These are phyloP conservation scores for Dolomedes plantarius DNA, from an alignment of 2,888 invertebrate genomes.

Conservation along the genomic window DNA sequence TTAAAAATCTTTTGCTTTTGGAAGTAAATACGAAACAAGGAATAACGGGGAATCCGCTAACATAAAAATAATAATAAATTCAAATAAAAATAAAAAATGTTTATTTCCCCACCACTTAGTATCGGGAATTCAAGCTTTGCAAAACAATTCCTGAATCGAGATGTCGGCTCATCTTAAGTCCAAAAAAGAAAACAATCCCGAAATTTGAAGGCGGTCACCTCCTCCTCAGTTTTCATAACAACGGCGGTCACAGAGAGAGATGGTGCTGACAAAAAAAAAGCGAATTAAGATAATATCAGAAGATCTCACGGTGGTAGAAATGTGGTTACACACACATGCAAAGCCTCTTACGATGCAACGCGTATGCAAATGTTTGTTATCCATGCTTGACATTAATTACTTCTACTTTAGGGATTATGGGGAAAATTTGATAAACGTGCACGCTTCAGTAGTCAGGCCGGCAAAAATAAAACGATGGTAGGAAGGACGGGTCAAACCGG, in stretches of 20 bases:
- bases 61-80: too few relatives aligned
- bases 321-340: constrained; percentile 17
- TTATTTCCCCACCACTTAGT: too few relatives aligned
- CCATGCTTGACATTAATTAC: constrained; percentile 19
- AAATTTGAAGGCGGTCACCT: background rate
- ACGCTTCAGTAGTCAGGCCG: background rate
- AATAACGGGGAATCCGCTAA: too few relatives aligned
- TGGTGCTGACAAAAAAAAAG: background rate
- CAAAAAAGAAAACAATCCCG: too few relatives aligned
- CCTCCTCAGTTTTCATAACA: background rate
- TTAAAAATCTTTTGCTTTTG: too few relatives aligned
- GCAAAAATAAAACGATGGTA: background rate
- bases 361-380: constrained; percentile 10
- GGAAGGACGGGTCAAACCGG: background rate
- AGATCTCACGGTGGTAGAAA: background rate
- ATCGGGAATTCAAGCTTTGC: too few relatives aligned
- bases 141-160: too few relatives aligned
- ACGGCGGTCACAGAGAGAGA: background rate
- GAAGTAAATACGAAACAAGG: too few relatives aligned
- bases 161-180: too few relatives aligned
- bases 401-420: constrained; percentile 12
- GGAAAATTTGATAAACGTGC: background rate
- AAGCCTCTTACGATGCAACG: background rate
- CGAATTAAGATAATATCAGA: background rate
- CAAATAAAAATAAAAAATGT: too few relatives aligned